These are phyloP conservation scores for Eptesicus fuscus DNA, from an alignment of 2,113 vertebrate genomes.

Conservation along the genomic window DNA sequence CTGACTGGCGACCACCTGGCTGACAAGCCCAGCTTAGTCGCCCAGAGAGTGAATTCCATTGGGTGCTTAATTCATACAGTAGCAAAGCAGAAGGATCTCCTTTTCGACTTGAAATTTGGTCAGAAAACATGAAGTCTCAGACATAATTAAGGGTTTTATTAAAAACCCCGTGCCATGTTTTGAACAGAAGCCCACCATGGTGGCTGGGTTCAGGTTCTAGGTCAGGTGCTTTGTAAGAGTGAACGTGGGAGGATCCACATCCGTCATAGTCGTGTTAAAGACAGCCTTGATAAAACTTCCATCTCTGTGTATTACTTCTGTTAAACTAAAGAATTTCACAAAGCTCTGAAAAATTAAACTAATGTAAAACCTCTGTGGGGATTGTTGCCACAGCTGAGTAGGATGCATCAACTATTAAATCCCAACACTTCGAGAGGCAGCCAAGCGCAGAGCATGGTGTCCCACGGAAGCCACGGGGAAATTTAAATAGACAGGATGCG, in stretches of 20 bases:
- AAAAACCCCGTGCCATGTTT: not conserved
- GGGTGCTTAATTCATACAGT: not conserved
- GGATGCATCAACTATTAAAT: not conserved
- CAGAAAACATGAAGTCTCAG: not conserved
- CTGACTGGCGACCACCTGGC: not conserved
- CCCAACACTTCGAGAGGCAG: not conserved
- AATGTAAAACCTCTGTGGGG: constrained; percentile 47
- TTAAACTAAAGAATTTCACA: not conserved
- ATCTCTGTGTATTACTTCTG: not conserved
- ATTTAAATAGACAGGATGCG: not conserved
- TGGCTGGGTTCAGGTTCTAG: not conserved
- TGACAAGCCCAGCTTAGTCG: not conserved
- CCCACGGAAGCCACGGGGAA: not conserved
- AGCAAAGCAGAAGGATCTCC: not conserved
- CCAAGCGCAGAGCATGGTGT: not conserved
- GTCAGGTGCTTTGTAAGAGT: not conserved
- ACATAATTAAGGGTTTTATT: not conserved
- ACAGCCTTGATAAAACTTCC: not conserved
- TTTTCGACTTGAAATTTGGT: not conserved
- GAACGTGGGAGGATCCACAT: not conserved
- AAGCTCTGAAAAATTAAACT: constrained; percentile 55
- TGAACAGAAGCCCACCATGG: not conserved
- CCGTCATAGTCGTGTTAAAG: not conserved
- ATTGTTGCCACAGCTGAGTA: constrained; percentile 32
- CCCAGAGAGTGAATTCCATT: not conserved